Evolutionary conservation across 2,113 vertebrate species (phyloP).

Genomic region (Vanacampus margaritifer): DNA sequence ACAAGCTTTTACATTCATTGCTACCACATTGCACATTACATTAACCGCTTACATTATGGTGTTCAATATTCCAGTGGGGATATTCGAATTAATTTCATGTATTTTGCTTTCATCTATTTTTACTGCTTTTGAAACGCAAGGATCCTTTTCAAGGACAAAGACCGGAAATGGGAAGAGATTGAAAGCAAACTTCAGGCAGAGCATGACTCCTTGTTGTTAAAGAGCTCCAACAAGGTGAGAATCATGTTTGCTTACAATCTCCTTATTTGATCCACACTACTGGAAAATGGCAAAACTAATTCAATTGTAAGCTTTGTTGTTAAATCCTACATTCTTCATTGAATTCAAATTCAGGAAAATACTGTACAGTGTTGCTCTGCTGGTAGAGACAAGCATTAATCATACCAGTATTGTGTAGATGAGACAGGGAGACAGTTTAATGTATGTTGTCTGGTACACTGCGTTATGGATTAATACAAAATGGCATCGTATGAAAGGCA

Average conservation of each 20-base stretch:
- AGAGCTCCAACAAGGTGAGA: constrained; percentile 90
- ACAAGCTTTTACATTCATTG: constrained; percentile 9
- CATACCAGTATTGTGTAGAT: background rate
- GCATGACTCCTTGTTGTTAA: constrained; percentile 89
- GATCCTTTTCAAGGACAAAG: constrained; percentile 96
- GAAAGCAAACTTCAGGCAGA: constrained; percentile 88
- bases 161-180: constrained; percentile 94
- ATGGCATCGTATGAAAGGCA: background rate
- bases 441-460: constrained; percentile 7
- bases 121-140: constrained; percentile 64
- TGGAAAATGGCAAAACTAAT: background rate
- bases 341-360: background rate
- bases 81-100: constrained; percentile 24
- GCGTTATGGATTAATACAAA: constrained; percentile 10
- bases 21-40: background rate
- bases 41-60: constrained; percentile 3
- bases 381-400: background rate
- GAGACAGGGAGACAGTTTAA: constrained; percentile 2
- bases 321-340: background rate
- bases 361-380: background rate
- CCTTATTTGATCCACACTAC: background rate
- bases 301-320: background rate
- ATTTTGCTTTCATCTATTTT: constrained; percentile 46
- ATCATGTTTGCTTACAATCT: no score
- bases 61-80: constrained; percentile 3